These are phyloP conservation scores for Pangasius krempfi DNA, from an alignment of 2,797 vertebrate genomes.

Conservation along the genomic window DNA sequence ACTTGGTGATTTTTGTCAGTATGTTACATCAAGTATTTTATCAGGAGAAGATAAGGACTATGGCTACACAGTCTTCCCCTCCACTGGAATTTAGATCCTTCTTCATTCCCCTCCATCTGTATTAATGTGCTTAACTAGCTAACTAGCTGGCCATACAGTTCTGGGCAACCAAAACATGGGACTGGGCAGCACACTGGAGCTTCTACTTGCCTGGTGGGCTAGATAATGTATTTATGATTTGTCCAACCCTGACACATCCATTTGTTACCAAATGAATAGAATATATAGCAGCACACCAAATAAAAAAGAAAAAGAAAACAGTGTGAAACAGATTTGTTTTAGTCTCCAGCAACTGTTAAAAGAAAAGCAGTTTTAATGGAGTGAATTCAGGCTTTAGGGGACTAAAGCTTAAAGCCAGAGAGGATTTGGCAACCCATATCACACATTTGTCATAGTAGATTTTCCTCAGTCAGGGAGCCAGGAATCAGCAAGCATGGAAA, in stretches of 20 bases:
- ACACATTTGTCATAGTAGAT: constrained; percentile 20
- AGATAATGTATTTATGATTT: not conserved
- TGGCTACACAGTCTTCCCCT: not conserved
- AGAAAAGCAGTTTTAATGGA: not conserved
- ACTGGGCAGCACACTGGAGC: not conserved
- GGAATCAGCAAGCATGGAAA: not conserved
- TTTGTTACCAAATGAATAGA: not conserved
- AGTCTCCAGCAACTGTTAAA: not conserved
- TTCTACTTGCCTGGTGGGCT: not conserved
- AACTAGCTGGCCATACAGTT: not conserved
- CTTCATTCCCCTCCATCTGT: not conserved
- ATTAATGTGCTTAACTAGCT: not conserved
- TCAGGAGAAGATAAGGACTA: not conserved
- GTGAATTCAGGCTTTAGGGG: not conserved
- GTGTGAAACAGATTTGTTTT: constrained; percentile 1
- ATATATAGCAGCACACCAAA: not conserved
- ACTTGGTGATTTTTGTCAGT: not conserved
- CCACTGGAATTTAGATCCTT: not conserved
- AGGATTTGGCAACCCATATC: constrained; percentile 30
- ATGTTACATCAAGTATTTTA: not conserved
- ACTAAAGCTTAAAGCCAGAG: constrained; percentile 6
- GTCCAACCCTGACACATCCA: not conserved
- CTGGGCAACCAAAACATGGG: not conserved
- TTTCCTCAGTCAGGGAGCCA: constrained; percentile 15
- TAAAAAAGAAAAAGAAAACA: not conserved